phyloP scores from a whole-genome alignment of 1,140 invertebrate species.

The Ooceraea biroi region DNA sequence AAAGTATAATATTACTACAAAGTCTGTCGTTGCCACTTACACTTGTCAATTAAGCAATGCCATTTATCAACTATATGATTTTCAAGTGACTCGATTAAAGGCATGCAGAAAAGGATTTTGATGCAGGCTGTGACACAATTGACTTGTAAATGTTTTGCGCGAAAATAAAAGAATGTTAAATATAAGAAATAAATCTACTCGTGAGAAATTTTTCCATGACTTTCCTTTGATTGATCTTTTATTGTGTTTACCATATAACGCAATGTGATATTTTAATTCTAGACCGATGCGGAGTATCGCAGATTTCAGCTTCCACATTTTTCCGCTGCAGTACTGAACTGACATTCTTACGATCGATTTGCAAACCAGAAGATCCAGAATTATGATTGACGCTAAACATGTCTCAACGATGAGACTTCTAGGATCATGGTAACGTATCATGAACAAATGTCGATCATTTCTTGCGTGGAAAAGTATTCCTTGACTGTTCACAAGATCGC shows the following conservation, averaged over 20 bases:
- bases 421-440: neutral
- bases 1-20: neutral
- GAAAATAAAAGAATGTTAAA: too few species aligned
- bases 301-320: slow-evolving; percentile 23
- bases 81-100: too few species aligned
- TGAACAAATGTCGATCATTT: slow-evolving; percentile 14
- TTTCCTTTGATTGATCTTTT: neutral
- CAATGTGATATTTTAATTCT: neutral
- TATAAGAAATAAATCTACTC: too few species aligned
- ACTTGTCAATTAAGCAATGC: neutral
- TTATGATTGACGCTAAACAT: neutral
- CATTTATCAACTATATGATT: neutral
- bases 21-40: neutral
- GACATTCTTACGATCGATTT: neutral
- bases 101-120: too few species aligned
- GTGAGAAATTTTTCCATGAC: neutral
- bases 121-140: too few species aligned
- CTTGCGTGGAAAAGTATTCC: neutral
- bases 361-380: neutral
- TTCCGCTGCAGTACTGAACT: neutral
- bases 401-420: neutral
- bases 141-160: too few species aligned
- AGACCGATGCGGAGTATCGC: slow-evolving; percentile 17
- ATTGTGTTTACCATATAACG: slow-evolving; percentile 28
- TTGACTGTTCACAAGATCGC: slow-evolving; percentile 4